Conservation (phyloP, 2,113 vertebrate genomes). For the Nestor notabilis region DNA sequence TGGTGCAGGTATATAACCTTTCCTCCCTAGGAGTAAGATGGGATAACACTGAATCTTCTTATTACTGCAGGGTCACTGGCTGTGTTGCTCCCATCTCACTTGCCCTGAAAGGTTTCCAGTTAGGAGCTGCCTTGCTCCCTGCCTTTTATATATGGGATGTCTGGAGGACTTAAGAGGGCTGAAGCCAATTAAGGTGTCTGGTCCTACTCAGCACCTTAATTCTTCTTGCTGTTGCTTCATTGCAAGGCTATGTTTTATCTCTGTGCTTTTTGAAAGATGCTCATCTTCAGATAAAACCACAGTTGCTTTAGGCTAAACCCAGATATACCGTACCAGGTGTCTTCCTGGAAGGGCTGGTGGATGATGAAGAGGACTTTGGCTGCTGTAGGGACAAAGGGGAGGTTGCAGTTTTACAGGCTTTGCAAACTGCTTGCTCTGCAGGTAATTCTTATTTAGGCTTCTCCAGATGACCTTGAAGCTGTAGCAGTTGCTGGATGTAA, state of each 20-base stretch:
- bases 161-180: not conserved
- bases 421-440: fast-evolving
- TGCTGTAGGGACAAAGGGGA: not conserved
- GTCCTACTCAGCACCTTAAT: not conserved
- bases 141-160: not conserved
- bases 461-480: not conserved
- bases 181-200: not conserved
- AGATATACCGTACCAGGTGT: fast-evolving
- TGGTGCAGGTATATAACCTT: not conserved
- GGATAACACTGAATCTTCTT: not conserved
- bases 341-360: not conserved
- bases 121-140: not conserved
- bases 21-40: not conserved
- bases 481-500: not conserved
- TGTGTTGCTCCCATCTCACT: not conserved
- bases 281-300: not conserved
- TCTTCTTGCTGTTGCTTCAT: not conserved
- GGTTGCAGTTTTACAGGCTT: not conserved
- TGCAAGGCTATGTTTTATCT: not conserved
- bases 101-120: not conserved
- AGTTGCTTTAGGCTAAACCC: not conserved
- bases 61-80: not conserved
- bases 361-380: not conserved
- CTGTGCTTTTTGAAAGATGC: not conserved
- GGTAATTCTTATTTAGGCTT: not conserved